Base-by-base conservation (phyloP, 37 sponge, comb jelly and placozoan genomes). In the Corticium candelabrum region DNA sequence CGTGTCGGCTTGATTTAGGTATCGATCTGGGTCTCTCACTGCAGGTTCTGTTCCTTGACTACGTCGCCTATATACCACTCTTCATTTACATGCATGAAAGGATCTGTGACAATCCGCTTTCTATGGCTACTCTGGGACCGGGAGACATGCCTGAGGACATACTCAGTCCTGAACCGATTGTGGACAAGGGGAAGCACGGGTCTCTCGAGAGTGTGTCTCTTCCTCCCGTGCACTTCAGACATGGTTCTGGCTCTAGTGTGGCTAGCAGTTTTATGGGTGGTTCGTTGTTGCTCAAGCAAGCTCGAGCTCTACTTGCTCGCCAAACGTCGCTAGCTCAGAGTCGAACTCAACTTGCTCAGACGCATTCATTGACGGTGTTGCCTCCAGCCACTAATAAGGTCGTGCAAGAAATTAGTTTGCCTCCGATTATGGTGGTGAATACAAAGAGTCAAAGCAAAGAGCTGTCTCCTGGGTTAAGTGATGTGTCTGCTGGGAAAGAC, bases 1-100 rank as follows among this genome's bases (percentile, higher is more conserved):
- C 21, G 21, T 27, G 62, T 50, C 21, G 11, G 21, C 21, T 4
- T 70, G 36, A 30, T 4, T 70, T 70, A 5, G 5, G 35, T 70
- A 70, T 70, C 31, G 21, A 70, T 11, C 56, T 43, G 11, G 56
- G 36, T 29, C 5, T 15, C 5, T 4, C 35, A 7, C 35, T 29
- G 7, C 32, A 70, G 73, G 29, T 70, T 15, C 21, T 5, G 29
- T 70, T 70, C 35, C 73, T 70, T 4, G 73, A 70, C 73, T 70
- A 70, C 35, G 5, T 70, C n/a, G 73, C 73, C n/a, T 70, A 70
- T 15, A 70, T 70, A 33, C 73, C 73, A 5, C 73, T 70, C n/a
- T 70, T 70, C 31, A 15, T 70, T 4, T 29, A 70, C n/a, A 32
- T 70, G 73, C 73, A 70, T 29, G 73, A 70, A 5, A n/a, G 29